phyloP scores from a whole-genome alignment of 2,113 vertebrate genomes.

The Acrocephalus arundinaceus region DNA sequence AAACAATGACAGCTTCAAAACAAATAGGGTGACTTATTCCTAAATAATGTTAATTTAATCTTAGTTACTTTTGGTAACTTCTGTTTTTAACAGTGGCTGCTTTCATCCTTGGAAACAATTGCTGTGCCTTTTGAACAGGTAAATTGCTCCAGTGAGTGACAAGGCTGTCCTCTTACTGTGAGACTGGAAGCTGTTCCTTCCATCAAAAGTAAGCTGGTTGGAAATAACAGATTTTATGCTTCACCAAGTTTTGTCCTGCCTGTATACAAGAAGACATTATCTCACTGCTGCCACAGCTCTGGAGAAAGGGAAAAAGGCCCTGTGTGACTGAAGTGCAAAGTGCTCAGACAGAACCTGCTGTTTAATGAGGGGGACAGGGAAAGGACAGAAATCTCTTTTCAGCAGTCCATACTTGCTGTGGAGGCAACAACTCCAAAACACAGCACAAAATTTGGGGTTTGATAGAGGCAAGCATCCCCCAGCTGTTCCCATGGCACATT shows the following conservation, averaged over 20 bases:
- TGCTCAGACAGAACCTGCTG: background rate
- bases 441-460: background rate
- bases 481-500: background rate
- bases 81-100: background rate
- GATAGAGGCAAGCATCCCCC: background rate
- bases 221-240: constrained; percentile 80
- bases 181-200: constrained; percentile 64
- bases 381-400: background rate
- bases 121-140: constrained; percentile 55
- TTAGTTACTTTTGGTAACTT: background rate
- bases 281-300: constrained; percentile 21
- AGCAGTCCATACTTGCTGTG: background rate
- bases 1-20: background rate
- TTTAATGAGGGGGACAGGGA: background rate
- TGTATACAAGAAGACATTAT: constrained; percentile 64
- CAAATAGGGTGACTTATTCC: background rate
- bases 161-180: constrained; percentile 48
- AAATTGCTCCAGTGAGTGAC: constrained; percentile 64
- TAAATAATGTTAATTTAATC: background rate
- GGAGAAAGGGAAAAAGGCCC: background rate
- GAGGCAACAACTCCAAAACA: background rate
- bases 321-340: background rate
- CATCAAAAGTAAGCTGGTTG: constrained; percentile 66
- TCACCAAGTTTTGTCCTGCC: constrained; percentile 66
- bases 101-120: constrained; percentile 45